phyloP scores from a whole-genome alignment of 2,888 invertebrate genomes.

The Clanis bilineata region DNA sequence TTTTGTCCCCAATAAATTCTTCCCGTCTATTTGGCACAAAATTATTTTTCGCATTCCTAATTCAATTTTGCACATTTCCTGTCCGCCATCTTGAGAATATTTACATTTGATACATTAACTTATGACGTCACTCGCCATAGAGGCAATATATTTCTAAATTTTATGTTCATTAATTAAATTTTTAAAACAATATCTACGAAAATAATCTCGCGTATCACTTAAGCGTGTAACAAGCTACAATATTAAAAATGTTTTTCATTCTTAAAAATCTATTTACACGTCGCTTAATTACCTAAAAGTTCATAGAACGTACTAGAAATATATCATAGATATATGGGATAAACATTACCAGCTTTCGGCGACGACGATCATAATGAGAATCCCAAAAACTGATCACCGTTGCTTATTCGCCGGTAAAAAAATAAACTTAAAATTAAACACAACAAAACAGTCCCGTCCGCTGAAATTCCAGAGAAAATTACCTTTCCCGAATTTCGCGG shows the following conservation, averaged over 20 bases:
- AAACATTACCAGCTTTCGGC: conserved; percentile 87
- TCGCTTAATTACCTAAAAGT: conserved; percentile 80
- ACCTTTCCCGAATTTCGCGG: conserved; percentile 80
- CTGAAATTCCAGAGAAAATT: conserved; percentile 79
- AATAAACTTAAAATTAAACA: conserved; percentile 59
- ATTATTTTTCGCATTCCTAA: conserved; percentile 41
- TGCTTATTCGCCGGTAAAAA: conserved; percentile 73
- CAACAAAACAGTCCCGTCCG: conserved; percentile 65
- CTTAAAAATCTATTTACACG: conserved; percentile 53
- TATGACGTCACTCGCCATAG: conserved; percentile 50
- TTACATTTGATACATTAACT: conserved; percentile 33
- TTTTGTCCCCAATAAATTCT: conserved; percentile 77
- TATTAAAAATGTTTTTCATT: conserved; percentile 28
- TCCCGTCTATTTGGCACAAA: conserved; percentile 79
- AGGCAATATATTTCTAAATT: conserved; percentile 25
- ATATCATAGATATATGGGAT: conserved; percentile 99
- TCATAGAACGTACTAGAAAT: conserved; percentile 98
- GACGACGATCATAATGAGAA: conserved; percentile 40
- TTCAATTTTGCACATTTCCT: conserved; percentile 26
- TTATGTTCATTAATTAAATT: conserved; percentile 25
- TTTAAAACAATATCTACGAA: conserved; percentile 38
- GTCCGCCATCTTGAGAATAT: conserved; percentile 17
- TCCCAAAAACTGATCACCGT: conserved; percentile 33
- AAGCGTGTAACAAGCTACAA: conserved; percentile 32
- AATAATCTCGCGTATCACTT: conserved; percentile 51